Evolutionary conservation across 2,888 invertebrate species (phyloP).

Genomic region (Bombylius discolor): DNA sequence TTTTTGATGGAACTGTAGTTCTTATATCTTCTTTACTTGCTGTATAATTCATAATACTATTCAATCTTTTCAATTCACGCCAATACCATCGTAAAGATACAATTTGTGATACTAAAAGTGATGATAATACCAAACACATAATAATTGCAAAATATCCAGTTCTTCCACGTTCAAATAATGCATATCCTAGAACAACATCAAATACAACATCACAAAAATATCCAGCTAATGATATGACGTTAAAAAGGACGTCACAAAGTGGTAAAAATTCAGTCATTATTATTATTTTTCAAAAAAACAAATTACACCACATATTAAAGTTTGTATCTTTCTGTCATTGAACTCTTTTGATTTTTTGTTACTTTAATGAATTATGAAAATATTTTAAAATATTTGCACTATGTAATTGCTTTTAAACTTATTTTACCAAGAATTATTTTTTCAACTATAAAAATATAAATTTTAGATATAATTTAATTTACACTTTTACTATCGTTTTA

Average conservation of each 20-base stretch:
- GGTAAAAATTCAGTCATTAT: slow-evolving; percentile 72
- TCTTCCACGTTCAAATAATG: slow-evolving; percentile 56
- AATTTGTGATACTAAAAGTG: slow-evolving; percentile 62
- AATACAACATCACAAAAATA: slow-evolving; percentile 87
- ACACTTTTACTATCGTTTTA: too few species aligned
- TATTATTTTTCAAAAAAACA: not conserved
- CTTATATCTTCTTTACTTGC: slow-evolving; percentile 8
- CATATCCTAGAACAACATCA: slow-evolving; percentile 74
- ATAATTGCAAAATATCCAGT: slow-evolving; percentile 54
- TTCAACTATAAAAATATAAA: too few species aligned
- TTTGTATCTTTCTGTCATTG: slow-evolving; percentile 13
- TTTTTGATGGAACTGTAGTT: slow-evolving; percentile 22
- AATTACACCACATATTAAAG: not conserved
- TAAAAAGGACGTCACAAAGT: slow-evolving; percentile 81
- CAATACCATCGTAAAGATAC: slow-evolving; percentile 66
- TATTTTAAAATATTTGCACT: too few species aligned
- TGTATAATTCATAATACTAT: not conserved
- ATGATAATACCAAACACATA: slow-evolving; percentile 55
- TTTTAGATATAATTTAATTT: too few species aligned
- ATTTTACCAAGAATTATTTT: too few species aligned
- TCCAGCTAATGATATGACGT: slow-evolving; percentile 76
- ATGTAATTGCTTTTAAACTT: too few species aligned
- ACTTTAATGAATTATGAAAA: too few species aligned
- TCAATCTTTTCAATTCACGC: slow-evolving; percentile 15
- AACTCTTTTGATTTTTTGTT: slow-evolving; percentile 8